A percentile compares a stretch with the other conserved stretches of the same genome.
Evolutionary conservation across 2,797 vertebrate species (phyloP).

Genomic region (Hyperoplus immaculatus): DNA sequence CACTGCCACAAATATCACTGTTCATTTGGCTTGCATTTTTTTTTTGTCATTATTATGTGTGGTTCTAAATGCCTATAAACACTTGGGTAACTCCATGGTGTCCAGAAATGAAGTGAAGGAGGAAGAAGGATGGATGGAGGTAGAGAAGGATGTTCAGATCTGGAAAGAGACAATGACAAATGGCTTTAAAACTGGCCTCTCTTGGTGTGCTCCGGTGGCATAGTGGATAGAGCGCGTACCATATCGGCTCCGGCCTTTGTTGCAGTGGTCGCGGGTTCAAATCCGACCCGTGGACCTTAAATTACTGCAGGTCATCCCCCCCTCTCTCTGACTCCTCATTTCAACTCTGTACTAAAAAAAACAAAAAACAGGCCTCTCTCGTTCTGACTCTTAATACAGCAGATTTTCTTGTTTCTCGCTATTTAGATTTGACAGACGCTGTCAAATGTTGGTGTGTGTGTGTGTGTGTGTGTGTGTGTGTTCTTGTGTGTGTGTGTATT

Average conservation of each 20-base stretch:
- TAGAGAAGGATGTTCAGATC: slow-evolving; percentile 9
- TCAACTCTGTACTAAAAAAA: too few species aligned
- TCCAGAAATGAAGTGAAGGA: not conserved
- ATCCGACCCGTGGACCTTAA: too few species aligned
- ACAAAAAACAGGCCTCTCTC: not conserved
- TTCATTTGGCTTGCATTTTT: too few species aligned
- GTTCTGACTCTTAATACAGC: not conserved
- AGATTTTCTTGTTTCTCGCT: slow-evolving; percentile 1
- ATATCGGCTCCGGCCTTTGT: too few species aligned
- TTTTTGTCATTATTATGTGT: too few species aligned
- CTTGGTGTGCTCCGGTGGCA: slow-evolving; percentile 67
- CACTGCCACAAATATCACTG: too few species aligned
- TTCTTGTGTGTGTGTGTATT: slow-evolving; percentile 19
- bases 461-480: slow-evolving; percentile 31
- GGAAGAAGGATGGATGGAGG: slow-evolving; percentile 12
- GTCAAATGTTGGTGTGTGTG: slow-evolving; percentile 37
- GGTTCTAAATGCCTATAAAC: too few species aligned
- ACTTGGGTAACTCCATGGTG: too few species aligned
- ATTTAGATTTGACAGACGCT: not conserved
- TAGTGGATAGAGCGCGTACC: too few species aligned
- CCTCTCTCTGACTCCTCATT: too few species aligned
- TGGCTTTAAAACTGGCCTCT: slow-evolving; percentile 55
- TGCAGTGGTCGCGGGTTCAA: too few species aligned
- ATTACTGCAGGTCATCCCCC: too few species aligned
- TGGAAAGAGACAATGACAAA: slow-evolving; percentile 27